A percentile compares a stretch with the other conserved stretches of the same genome.
phyloP scores from a whole-genome alignment of 2,113 vertebrate species.

The Delphinus delphis region DNA sequence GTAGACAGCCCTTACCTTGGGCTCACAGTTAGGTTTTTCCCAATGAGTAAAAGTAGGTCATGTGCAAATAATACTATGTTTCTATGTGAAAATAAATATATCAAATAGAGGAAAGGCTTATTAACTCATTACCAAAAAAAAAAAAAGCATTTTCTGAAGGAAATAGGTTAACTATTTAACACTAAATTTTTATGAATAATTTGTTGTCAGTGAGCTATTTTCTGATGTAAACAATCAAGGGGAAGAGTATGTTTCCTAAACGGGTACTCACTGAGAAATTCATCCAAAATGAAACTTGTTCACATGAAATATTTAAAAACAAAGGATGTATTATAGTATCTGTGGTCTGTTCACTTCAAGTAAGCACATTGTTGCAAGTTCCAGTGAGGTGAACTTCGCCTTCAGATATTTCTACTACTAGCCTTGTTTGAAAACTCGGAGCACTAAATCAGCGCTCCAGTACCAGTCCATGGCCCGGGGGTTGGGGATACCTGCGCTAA shows the following conservation, averaged over 20 bases:
- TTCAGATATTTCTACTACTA: not conserved
- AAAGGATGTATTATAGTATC: not conserved
- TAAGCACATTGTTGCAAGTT: not conserved
- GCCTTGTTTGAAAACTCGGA: not conserved
- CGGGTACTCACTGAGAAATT: not conserved
- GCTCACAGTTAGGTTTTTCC: constrained; percentile 17
- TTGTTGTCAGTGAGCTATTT: not conserved
- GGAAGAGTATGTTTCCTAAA: not conserved
- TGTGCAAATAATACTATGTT: not conserved
- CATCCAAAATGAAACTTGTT: not conserved
- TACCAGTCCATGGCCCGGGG: no score
- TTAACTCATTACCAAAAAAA: not conserved
- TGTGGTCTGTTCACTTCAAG: not conserved
- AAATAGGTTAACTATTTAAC: not conserved
- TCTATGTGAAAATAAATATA: constrained; percentile 31
- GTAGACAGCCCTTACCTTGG: not conserved
- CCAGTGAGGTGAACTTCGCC: not conserved
- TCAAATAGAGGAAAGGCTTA: not conserved
- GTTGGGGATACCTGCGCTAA: no score
- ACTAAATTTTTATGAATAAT: not conserved
- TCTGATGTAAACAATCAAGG: not conserved
- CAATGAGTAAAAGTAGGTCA: constrained; percentile 29
- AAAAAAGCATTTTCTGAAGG: not conserved
- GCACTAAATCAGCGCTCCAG: not conserved
- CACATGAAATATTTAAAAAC: not conserved